Percentiles rank a stretch among this genome's conserved stretches.
Conservation (phyloP, 2,797 vertebrate species). For the Characodon lateralis region DNA sequence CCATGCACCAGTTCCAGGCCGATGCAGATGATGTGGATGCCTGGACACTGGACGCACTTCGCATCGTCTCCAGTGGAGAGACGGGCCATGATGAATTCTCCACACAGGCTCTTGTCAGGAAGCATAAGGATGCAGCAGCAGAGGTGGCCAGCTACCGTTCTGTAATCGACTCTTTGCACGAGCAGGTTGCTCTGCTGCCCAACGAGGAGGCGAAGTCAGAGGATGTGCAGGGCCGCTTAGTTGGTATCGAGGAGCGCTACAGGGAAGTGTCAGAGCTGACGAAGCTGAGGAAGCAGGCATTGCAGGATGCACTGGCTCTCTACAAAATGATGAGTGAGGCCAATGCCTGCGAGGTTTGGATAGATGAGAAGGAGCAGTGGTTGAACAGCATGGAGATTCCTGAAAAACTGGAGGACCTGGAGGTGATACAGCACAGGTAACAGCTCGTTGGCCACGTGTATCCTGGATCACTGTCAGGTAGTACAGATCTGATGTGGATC, state of each 20-base stretch:
- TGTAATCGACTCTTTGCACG: conserved; percentile 90
- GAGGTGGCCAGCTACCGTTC: conserved; percentile 92
- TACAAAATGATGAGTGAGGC: conserved; percentile 97
- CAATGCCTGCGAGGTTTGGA: conserved; percentile 93
- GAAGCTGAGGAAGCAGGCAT: conserved; percentile 90
- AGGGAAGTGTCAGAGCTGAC: conserved; percentile 93
- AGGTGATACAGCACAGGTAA: conserved; percentile 93
- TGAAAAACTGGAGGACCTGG: conserved; percentile 93
- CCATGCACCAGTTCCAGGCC: conserved; percentile 90
- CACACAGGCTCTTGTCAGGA: conserved; percentile 95
- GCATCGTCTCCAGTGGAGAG: conserved; percentile 93
- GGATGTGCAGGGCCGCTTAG: conserved; percentile 82
- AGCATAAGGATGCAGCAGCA: conserved; percentile 95
- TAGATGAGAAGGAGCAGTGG: conserved; percentile 98
- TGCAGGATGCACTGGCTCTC: conserved; percentile 94
- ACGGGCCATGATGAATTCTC: conserved; percentile 98
- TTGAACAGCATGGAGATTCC: conserved; percentile 93
- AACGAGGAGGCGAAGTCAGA: conserved; percentile 82
- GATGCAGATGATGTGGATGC: conserved; percentile 94
- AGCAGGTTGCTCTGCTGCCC: conserved; percentile 87
- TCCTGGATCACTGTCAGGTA: no score
- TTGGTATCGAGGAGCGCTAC: conserved; percentile 95
- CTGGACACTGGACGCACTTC: conserved; percentile 95
- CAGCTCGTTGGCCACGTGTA: conserved; percentile 80
- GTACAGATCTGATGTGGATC: background rate